Percentiles rank a stretch among this genome's conserved stretches.
Conservation (phyloP, 2,797 vertebrate genomes). For the Aselliscus stoliczkanus region DNA sequence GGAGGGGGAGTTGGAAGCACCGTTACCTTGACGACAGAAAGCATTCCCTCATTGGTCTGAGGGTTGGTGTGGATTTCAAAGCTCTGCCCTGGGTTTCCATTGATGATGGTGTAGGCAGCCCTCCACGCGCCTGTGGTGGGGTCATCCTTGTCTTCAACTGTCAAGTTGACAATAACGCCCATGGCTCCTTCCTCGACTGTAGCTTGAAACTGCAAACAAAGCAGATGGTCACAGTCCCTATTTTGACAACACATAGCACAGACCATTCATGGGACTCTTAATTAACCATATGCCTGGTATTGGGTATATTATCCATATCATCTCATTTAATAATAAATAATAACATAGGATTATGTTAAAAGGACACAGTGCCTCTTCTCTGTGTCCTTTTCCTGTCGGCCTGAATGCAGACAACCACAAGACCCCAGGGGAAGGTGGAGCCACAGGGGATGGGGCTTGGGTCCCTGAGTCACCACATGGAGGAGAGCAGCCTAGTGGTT, state of each 20-base stretch:
- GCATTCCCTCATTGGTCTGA: conserved; percentile 96
- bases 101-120: conserved; percentile 94
- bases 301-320: neutral
- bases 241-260: neutral
- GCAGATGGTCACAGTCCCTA: neutral
- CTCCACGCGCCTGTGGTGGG: conserved; percentile 92
- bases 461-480: neutral
- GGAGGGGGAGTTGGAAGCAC: accelerated
- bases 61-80: conserved; percentile 96
- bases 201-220: conserved; percentile 89
- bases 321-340: neutral
- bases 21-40: conserved; percentile 94
- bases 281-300: neutral
- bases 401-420: neutral
- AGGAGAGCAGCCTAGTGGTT: neutral
- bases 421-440: neutral
- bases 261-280: neutral
- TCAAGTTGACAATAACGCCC: conserved; percentile 94
- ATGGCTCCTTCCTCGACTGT: conserved; percentile 91
- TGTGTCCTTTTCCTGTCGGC: neutral
- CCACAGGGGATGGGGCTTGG: neutral
- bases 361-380: neutral
- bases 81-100: conserved; percentile 91
- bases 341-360: neutral
- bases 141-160: conserved; percentile 93